Evolutionary conservation across 1,140 invertebrate species (phyloP), one percentile per base, ranked within the genome.

Genomic region (Sipha flava): DNA sequence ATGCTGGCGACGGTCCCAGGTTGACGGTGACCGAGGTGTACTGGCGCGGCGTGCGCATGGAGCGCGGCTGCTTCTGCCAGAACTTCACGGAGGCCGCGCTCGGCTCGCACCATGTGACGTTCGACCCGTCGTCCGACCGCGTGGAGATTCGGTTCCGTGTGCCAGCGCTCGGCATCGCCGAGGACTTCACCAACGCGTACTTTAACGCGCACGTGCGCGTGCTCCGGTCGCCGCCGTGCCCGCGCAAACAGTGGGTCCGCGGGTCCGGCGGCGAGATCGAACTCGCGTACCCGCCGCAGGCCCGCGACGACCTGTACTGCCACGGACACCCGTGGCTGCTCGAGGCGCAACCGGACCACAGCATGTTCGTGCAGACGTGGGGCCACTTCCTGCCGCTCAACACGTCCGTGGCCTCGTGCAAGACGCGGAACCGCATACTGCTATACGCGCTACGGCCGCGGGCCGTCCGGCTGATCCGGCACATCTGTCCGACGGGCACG

Each of bases 141-240:
- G 86, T 88, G 26, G 91, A 91, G 84, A 87, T 93, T 0, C 89
- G 88, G 80, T 93, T 94, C 84, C 88, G 87, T 1, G 89, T 94
- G 3, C 90, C 89, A 1, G 88, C 90, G 82, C 93, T 94, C 92
- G 91, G 91, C 84, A 90, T 92, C 29, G 91, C 90, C 12, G 92
- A 95, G 84, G 93, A 94, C 86, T 93, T 92, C 81, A 88, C 89
- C 45, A 90, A 93, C 85, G 93, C 92, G 84, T 90, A 89, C 82
- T 95, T 95, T 85, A 92, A 94, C 83, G 93, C 91, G 0, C 87
- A 87, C 21, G 92, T 91, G 85, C 88, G 92, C 84, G 87, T 91
- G 47, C 85, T 92, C 16, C 87, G 89, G 16, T 87, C 89, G 57
- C 86, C 89, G 1, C 89, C 91, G 52, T 93, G 91, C 81, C 88